A percentile compares a stretch with the other conserved stretches of the same genome.
Evolutionary conservation across 1,140 invertebrate species (phyloP).

Genomic region (Zaprionus nigranus): DNA sequence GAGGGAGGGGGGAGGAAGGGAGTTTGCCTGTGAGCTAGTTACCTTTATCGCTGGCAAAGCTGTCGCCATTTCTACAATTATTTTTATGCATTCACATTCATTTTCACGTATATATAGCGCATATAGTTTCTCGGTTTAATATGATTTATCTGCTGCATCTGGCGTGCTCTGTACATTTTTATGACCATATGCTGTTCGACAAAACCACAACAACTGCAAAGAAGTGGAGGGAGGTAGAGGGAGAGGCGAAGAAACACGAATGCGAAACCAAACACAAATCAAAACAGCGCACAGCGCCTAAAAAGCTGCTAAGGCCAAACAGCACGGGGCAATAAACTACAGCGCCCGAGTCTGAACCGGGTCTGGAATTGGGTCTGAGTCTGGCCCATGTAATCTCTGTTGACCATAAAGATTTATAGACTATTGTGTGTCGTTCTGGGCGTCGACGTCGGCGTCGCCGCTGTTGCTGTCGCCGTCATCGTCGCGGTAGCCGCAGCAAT

Average conservation of each 20-base stretch:
- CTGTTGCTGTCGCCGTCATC: conserved; percentile 19
- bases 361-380: conserved; percentile 5
- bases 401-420: conserved; percentile 83
- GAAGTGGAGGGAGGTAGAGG: too few relatives aligned
- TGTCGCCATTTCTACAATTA: conserved; percentile 52
- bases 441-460: conserved; percentile 15
- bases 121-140: conserved; percentile 64
- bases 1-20: background rate
- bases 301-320: conserved; percentile 62
- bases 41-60: conserved; percentile 29
- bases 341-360: conserved; percentile 28
- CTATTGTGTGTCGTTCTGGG: conserved; percentile 77
- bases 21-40: background rate
- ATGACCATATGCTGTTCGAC: conserved; percentile 71
- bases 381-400: conserved; percentile 78
- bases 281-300: conserved; percentile 73
- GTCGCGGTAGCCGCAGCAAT: conserved; percentile 68
- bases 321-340: conserved; percentile 70
- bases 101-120: conserved; percentile 29
- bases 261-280: conserved; percentile 66
- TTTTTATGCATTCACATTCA: conserved; percentile 63
- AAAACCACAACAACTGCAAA: conserved; percentile 66
- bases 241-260: conserved; percentile 25
- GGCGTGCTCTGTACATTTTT: conserved; percentile 73
- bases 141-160: conserved; percentile 72